Evolutionary conservation across 2,113 vertebrate species (phyloP).

Genomic region (Climacteris rufus): DNA sequence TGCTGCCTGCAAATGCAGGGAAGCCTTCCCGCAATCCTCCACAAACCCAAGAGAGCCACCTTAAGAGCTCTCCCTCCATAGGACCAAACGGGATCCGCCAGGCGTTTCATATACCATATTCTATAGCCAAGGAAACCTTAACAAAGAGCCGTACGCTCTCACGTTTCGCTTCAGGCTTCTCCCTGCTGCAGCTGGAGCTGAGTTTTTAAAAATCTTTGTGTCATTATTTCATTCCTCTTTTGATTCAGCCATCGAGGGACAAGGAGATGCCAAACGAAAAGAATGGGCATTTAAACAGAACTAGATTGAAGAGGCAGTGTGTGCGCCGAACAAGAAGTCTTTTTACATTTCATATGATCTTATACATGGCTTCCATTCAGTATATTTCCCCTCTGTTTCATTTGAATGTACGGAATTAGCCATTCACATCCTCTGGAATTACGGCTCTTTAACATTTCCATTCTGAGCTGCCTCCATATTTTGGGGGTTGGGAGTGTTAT

Average conservation of each 20-base stretch:
- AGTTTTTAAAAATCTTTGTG: constrained; percentile 70
- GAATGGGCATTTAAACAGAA: constrained; percentile 71
- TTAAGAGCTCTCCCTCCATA: constrained; percentile 66
- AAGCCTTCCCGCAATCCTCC: not conserved
- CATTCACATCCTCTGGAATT: constrained; percentile 67
- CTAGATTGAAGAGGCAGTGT: constrained; percentile 68
- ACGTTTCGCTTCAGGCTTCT: constrained; percentile 67
- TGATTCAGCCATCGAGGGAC: constrained; percentile 64
- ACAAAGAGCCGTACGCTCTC: constrained; percentile 67
- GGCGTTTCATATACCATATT: constrained; percentile 71
- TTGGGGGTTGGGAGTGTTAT: constrained; percentile 43
- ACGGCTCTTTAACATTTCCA: constrained; percentile 62
- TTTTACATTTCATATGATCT: constrained; percentile 72
- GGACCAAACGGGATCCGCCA: constrained; percentile 50
- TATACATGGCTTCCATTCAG: constrained; percentile 71
- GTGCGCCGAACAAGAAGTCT: constrained; percentile 63
- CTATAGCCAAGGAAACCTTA: constrained; percentile 72
- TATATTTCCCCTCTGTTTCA: constrained; percentile 66
- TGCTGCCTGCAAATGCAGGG: not conserved
- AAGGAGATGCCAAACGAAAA: constrained; percentile 69
- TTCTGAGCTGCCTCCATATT: constrained; percentile 61
- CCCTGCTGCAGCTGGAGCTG: constrained; percentile 68
- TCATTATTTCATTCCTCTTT: constrained; percentile 68
- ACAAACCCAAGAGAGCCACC: constrained; percentile 59
- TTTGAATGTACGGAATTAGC: constrained; percentile 68